phyloP scores from a whole-genome alignment of 35 echinoderm and acorn worm genomes.

The Holothuria glaberrima region DNA sequence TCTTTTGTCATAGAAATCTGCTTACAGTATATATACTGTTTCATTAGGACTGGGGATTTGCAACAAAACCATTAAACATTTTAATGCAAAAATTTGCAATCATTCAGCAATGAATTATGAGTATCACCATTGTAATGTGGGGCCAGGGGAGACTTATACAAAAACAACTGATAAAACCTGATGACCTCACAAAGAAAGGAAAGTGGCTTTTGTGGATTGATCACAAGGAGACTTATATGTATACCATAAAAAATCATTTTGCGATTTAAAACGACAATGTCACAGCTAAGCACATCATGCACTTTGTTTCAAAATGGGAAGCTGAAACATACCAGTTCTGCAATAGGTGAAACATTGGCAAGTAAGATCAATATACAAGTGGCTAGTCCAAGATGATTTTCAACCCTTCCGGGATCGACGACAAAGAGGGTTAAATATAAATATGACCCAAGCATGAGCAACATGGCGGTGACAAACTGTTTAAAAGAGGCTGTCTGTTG shows the following conservation, averaged over 20 bases:
- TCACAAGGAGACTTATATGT: not conserved
- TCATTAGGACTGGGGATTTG: too few species aligned
- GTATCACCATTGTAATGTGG: too few species aligned
- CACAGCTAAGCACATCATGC: not conserved
- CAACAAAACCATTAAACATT: too few species aligned
- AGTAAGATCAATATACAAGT: conserved; percentile 34
- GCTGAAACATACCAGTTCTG: conserved; percentile 9
- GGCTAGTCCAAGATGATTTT: not conserved
- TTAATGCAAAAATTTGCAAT: too few species aligned
- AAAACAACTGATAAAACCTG: too few species aligned
- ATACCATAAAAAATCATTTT: not conserved
- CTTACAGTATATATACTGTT: too few species aligned
- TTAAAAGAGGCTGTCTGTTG: not conserved
- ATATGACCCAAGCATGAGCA: conserved; percentile 23
- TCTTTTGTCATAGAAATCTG: too few species aligned
- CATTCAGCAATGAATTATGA: too few species aligned
- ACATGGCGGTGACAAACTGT: not conserved
- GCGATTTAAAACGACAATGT: too few species aligned
- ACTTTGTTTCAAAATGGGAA: not conserved
- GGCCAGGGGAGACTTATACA: too few species aligned
- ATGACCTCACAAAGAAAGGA: too few species aligned
- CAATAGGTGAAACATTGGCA: conserved; percentile 45
- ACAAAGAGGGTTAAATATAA: conserved; percentile 27
- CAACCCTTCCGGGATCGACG: conserved; percentile 22
- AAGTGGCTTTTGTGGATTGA: too few species aligned